Base-by-base conservation (phyloP, 2,888 invertebrate genomes). In the Stratiomys singularior region DNA sequence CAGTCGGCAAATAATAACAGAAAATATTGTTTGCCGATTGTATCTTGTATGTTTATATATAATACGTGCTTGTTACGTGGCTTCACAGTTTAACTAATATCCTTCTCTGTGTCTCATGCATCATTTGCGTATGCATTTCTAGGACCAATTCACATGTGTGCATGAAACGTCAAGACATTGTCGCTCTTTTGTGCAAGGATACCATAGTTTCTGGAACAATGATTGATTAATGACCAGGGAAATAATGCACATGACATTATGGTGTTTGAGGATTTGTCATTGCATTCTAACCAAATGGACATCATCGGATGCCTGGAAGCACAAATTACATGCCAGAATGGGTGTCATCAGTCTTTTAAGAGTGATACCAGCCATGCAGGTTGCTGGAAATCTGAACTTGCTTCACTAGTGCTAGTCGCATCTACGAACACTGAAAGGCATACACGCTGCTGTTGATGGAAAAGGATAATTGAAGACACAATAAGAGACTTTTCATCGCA, bases 181-280 rank as follows among this genome's bases (percentile, higher is more conserved):
- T 74, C 58, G 47, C 69, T 47, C 74, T 21, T 28, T 37, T 30
- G 58, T 15, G 37, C 37, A 37, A 44, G 58, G 23, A 60, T 21
- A 30, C 60, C 60, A 44, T 21, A 74, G 56, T 30, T 60, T 74
- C 23, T 58, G 44, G 58, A 77, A 56, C 63, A 69, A 71, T 77
- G 71, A 77, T 77, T 77, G 77, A 77, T 77, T 77, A 69, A 77
- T 77, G 71, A 69, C 71, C 67, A 63, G 63, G 25, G 66, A 67
- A 69, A 56, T 77, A 58, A 77, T 67, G 60, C 66, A 69, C 30
- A 77, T 77, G 77, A 69, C 77, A 77, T 58, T 37, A 25, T 46
- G 13, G 69, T 69, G 46, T 47, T 37, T 44, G 21, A 46, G 21
- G 47, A 46, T 69, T 46, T 47, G 47, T 23, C 47, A 46, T 13